phyloP scores from a whole-genome alignment of 2,113 vertebrate species.

The Andinoacara biseriatus region DNA sequence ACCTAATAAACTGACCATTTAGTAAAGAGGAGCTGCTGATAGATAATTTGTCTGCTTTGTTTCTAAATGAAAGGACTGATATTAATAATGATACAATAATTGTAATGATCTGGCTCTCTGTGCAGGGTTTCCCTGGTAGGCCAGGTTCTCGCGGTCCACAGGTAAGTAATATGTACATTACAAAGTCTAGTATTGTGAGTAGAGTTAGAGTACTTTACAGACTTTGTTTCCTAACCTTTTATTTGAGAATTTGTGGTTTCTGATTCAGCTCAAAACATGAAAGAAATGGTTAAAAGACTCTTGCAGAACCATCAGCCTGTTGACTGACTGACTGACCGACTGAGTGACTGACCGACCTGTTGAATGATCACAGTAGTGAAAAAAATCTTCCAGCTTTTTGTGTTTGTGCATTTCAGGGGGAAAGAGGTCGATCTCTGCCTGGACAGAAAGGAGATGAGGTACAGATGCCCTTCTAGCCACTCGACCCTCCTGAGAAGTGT shows the following conservation, averaged over 20 bases:
- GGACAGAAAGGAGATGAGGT: constrained; percentile 80
- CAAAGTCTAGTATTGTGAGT: not conserved
- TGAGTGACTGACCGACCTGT: no score
- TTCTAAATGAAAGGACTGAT: no score
- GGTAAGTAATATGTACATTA: constrained; percentile 57
- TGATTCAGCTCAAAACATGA: no score
- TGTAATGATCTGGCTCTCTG: not conserved
- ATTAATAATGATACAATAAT: no score
- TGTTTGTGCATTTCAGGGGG: constrained; percentile 69
- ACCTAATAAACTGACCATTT: no score
- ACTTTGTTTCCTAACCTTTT: not conserved
- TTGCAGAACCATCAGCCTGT: not conserved
- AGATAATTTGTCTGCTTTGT: no score
- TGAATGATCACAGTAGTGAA: not conserved
- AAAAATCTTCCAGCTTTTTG: not conserved
- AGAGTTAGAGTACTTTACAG: not conserved
- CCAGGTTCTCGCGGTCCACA: constrained; percentile 69
- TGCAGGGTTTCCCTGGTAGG: constrained; percentile 69
- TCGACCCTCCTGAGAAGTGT: not conserved
- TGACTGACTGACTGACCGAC: not conserved
- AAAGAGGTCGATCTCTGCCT: constrained; percentile 69
- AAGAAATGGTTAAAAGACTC: no score
- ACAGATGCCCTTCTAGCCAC: not conserved
- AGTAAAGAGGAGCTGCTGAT: no score
- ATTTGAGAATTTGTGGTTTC: not conserved